Base-by-base conservation (phyloP, 2,888 invertebrate genomes). In the Agapetus fuscipes region DNA sequence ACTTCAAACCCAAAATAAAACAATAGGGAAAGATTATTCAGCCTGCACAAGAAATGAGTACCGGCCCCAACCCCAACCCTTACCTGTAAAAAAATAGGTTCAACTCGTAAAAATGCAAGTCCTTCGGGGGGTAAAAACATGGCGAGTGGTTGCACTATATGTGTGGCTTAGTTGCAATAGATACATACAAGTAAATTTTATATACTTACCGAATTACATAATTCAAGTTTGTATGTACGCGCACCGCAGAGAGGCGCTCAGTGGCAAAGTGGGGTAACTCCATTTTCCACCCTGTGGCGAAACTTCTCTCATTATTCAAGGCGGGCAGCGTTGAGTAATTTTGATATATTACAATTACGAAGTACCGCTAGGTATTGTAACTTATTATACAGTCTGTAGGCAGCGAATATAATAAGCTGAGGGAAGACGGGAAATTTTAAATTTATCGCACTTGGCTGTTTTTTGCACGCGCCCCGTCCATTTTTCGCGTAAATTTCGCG, bases 281-380 rank as follows among this genome's bases (percentile, higher is more conserved):
- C 37, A 13, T 30, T 16, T 13, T 16, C 25, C 36, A 30, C 39
- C 39, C 39, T 39, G 46, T 30, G 42, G 42, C 39, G 35, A 43
- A 42, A 43, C 42, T 46, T 46, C 37, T 42, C 46, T 42, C 42
- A 42, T 42, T 46, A 42, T 43, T 46, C 47, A 47, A 37, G 41
- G 43, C 39, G 44, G 39, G 47, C 35, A 47, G 41, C 47, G 44
- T 44, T 43, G 47, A 47, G 47, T 47, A 47, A 47, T 47, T 47
- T 47, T 47, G 47, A 47, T 47, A 47, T 47, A 47, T 47, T 44
- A 41, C 47, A 46, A 41, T 43, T 43, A 43, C 43, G 37, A 20
- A 20, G 20, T 20, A 20, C 20, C 9, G 20, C 20, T 46, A 43
- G 43, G 40, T 43, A 46, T 43, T 46, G 43, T 46, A 43, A 46